phyloP scores from a whole-genome alignment of 2,888 invertebrate genomes.

The Alviniconcha strummeri region DNA sequence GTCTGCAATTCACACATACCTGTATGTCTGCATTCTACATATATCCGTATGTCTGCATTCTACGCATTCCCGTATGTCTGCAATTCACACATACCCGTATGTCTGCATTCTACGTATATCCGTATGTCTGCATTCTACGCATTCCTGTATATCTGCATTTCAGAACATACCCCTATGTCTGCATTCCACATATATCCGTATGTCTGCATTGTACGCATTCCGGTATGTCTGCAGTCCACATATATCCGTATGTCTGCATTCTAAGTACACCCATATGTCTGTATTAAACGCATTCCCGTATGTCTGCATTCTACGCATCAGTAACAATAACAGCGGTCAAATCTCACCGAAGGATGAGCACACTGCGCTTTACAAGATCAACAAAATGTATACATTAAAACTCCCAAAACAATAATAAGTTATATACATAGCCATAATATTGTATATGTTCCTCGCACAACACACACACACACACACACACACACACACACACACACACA shows the following conservation, averaged over 20 bases:
- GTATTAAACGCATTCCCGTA: background rate
- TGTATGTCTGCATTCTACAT: too few relatives aligned
- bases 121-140: background rate
- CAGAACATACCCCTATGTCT: too few relatives aligned
- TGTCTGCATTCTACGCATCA: background rate
- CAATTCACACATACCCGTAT: background rate
- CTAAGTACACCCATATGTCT: background rate
- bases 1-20: background rate
- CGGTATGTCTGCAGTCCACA: background rate
- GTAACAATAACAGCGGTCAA: background rate
- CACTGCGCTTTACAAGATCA: background rate
- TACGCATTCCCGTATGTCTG: background rate
- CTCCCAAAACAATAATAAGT: too few relatives aligned
- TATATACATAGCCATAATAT: too few relatives aligned
- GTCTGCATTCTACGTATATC: background rate
- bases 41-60: background rate
- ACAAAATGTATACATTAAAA: background rate
- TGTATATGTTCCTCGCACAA: background rate
- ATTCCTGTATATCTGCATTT: too few relatives aligned
- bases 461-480: slow-evolving; percentile 1
- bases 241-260: background rate
- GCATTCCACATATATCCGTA: too few relatives aligned
- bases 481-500: background rate
- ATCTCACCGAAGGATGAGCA: background rate
- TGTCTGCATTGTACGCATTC: too few relatives aligned